Percentiles rank a stretch among this genome's conserved stretches.
Evolutionary conservation across 2,888 invertebrate species (phyloP).

Genomic region (Acleris cristana): DNA sequence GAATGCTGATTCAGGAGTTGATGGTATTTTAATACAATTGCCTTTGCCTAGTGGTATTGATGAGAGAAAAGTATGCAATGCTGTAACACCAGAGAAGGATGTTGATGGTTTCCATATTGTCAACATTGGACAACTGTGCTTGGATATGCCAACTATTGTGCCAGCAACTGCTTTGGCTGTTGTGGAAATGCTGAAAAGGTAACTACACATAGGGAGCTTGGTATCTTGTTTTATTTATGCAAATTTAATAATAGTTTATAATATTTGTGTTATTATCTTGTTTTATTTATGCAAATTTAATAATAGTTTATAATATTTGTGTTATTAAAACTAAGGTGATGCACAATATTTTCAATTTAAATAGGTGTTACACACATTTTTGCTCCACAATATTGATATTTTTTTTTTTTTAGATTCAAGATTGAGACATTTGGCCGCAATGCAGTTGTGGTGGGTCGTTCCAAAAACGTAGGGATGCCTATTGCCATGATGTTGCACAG

Average conservation of each 20-base stretch:
- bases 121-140: conserved; percentile 91
- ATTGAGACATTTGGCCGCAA: conserved; percentile 93
- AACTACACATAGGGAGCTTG: conserved; percentile 38
- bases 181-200: conserved; percentile 87
- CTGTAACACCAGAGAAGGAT: conserved; percentile 91
- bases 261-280: not conserved
- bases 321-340: too few relatives aligned
- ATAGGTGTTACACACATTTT: too few relatives aligned
- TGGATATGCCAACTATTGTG: conserved; percentile 89
- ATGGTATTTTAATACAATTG: conserved; percentile 93
- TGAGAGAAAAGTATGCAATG: conserved; percentile 91
- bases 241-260: not conserved
- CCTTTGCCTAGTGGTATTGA: conserved; percentile 91
- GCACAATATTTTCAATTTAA: too few relatives aligned
- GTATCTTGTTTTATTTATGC: not conserved
- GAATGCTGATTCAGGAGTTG: conserved; percentile 88
- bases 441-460: conserved; percentile 94
- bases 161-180: conserved; percentile 93
- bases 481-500: conserved; percentile 93
- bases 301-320: too few relatives aligned
- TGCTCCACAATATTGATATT: not conserved
- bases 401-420: conserved; percentile 65
- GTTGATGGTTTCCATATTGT: conserved; percentile 95
- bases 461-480: conserved; percentile 96
- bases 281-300: not conserved